These are phyloP conservation scores for Ceratina japonica DNA, from an alignment of 1,140 invertebrate species.

Conservation along the genomic window DNA sequence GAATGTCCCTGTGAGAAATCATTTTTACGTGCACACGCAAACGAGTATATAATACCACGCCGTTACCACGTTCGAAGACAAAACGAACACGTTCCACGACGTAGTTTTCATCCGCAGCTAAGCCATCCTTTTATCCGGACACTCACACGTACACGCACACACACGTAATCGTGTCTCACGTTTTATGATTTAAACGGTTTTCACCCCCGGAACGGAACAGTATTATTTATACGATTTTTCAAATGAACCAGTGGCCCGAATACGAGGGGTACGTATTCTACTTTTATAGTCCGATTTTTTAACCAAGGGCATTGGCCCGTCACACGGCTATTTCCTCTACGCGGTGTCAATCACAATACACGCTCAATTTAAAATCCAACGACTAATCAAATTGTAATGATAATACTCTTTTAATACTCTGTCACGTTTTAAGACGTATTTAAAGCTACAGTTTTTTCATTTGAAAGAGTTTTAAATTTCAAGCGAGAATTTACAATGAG, in stretches of 20 bases:
- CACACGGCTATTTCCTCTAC: not conserved
- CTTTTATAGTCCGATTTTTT: not conserved
- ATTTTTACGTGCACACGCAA: slow-evolving; percentile 9
- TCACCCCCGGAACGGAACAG: not conserved
- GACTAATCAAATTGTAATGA: not conserved
- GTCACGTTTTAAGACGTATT: not conserved
- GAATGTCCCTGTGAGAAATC: not conserved
- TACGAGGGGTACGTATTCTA: not conserved
- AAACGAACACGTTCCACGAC: slow-evolving; percentile 48
- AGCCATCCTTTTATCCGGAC: not conserved
- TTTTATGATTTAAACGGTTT: slow-evolving; percentile 19
- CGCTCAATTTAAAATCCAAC: slow-evolving; percentile 7
- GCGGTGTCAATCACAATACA: not conserved
- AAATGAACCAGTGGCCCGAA: not conserved
- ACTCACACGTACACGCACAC: not conserved
- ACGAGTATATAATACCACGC: slow-evolving; percentile 10
- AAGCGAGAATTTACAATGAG: not conserved
- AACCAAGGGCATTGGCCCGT: no score
- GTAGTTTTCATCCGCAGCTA: slow-evolving; percentile 18
- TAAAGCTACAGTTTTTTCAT: not conserved
- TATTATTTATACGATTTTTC: slow-evolving; percentile 26
- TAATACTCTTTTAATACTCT: slow-evolving; percentile 18
- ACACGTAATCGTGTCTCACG: slow-evolving; percentile 21
- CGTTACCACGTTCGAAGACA: slow-evolving; percentile 34
- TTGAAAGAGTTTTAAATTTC: not conserved